A percentile compares a stretch with the other conserved stretches of the same genome.
phyloP scores from a whole-genome alignment of 2,113 vertebrate species.

The Rhynchomys soricoides region DNA sequence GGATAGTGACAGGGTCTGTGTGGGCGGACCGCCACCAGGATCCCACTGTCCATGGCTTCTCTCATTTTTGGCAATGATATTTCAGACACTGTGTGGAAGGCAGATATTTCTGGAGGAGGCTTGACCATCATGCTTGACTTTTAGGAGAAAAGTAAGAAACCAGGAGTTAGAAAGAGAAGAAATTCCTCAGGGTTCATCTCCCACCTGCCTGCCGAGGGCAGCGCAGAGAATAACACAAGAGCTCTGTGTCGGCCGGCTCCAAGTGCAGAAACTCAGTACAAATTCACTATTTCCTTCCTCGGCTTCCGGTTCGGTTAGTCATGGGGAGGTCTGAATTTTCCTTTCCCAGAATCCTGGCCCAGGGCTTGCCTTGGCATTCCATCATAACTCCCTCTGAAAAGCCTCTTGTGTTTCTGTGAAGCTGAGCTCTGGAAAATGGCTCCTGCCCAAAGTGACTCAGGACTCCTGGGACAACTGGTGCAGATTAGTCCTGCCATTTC shows the following conservation, averaged over 20 bases:
- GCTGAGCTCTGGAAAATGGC: conserved; percentile 8
- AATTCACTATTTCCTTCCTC: conserved; percentile 41
- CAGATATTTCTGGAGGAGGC: background rate
- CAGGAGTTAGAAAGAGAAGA: background rate
- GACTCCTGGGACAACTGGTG: background rate
- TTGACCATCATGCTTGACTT: background rate
- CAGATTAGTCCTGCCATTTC: background rate
- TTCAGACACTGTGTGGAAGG: background rate
- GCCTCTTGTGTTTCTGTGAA: conserved; percentile 12
- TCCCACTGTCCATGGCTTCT: background rate
- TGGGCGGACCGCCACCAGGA: background rate
- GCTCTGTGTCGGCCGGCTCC: background rate
- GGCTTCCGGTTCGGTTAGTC: conserved; percentile 35
- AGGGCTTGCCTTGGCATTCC: conserved; percentile 5
- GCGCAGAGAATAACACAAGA: background rate
- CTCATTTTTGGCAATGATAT: background rate
- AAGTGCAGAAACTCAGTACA: background rate
- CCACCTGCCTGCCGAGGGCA: background rate
- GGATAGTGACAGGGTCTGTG: rapidly evolving
- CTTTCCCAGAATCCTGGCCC: background rate
- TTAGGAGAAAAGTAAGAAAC: conserved; percentile 8
- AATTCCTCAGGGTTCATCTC: background rate
- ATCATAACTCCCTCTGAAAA: background rate
- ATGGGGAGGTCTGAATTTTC: conserved; percentile 43
- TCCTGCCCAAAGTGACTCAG: background rate